Conservation (phyloP, 2,113 vertebrate species). For the Ovibos moschatus region DNA sequence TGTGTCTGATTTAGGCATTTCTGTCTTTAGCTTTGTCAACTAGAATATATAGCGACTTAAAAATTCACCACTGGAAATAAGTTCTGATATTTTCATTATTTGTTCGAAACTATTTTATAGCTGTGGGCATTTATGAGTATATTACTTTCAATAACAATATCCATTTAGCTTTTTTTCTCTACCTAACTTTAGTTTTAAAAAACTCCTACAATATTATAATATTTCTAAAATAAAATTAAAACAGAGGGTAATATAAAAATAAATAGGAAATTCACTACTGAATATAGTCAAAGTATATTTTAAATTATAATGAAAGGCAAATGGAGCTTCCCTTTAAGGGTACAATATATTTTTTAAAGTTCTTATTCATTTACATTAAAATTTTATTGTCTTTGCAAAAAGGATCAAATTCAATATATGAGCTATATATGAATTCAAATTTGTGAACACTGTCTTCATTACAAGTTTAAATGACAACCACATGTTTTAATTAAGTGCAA, state of each 20-base stretch:
- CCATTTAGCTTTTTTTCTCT: slow-evolving; percentile 15
- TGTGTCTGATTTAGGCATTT: slow-evolving; percentile 34
- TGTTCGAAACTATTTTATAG: slow-evolving; percentile 57
- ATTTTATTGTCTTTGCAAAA: slow-evolving; percentile 30
- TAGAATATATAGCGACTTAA: slow-evolving; percentile 10
- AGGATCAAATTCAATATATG: background rate
- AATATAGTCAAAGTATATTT: background rate
- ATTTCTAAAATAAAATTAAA: slow-evolving; percentile 23
- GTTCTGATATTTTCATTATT: slow-evolving; percentile 44
- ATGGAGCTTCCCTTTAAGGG: background rate
- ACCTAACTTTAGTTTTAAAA: background rate
- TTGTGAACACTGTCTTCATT: slow-evolving; percentile 43
- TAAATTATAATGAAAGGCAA: background rate
- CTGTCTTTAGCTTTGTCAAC: slow-evolving; percentile 1
- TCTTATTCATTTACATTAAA: background rate
- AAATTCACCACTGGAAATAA: slow-evolving; percentile 40
- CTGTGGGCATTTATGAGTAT: slow-evolving; percentile 23
- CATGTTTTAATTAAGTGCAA: slow-evolving; percentile 50
- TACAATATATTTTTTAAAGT: background rate
- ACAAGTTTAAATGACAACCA: slow-evolving; percentile 48
- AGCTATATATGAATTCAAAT: background rate
- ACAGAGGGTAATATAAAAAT: background rate
- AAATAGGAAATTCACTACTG: background rate
- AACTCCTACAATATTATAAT: background rate
- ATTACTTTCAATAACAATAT: slow-evolving; percentile 44